phyloP scores from a whole-genome alignment of 2,113 vertebrate genomes.

The Chaetops frenatus region DNA sequence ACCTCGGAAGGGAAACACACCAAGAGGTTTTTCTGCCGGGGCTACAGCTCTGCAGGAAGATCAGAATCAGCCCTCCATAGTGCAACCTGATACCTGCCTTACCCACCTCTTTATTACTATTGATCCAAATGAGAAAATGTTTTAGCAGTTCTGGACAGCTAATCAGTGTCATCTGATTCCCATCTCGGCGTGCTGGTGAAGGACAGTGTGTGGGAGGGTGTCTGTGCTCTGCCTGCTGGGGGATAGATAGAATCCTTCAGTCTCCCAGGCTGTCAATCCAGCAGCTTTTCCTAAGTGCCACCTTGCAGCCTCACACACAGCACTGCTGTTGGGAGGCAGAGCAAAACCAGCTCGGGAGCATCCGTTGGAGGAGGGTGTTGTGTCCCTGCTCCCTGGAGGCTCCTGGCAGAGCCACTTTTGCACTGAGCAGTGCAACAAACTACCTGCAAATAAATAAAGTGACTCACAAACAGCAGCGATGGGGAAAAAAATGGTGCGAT shows the following conservation, averaged over 20 bases:
- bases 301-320: neutral
- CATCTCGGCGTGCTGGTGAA: accelerated
- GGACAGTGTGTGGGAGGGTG: neutral
- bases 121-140: conserved; percentile 45
- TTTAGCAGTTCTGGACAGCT: conserved; percentile 25
- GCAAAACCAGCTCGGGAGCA: neutral
- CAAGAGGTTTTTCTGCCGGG: neutral
- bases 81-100: neutral
- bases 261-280: neutral
- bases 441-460: neutral
- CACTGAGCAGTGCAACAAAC: neutral
- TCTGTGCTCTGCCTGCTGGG: conserved; percentile 15
- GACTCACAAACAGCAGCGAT: neutral
- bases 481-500: neutral
- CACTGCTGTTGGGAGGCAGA: neutral
- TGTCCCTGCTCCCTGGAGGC: neutral
- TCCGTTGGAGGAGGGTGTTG: neutral
- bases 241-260: neutral
- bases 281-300: neutral
- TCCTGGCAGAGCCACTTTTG: neutral
- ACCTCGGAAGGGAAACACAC: neutral
- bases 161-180: neutral
- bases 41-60: neutral
- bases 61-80: neutral
- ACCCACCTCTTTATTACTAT: conserved; percentile 1